Percentiles rank a stretch among this genome's conserved stretches.
These are phyloP conservation scores for Charanyca ferruginea DNA, from an alignment of 2,888 invertebrate species.

Conservation along the genomic window DNA sequence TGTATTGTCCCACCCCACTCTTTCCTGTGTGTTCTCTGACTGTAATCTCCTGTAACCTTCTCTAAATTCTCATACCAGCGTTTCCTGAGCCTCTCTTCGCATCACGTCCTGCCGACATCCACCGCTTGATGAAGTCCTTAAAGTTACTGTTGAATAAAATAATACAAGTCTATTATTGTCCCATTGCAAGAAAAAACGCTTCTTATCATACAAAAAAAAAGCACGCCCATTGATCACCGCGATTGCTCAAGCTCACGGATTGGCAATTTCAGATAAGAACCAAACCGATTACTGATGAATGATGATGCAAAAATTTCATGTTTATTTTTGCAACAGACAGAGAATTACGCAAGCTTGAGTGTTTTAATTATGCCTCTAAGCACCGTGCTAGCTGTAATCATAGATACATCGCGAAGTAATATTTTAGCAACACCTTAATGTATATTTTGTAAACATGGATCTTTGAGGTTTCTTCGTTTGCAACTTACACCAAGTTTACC, in stretches of 20 bases:
- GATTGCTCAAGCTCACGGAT: background rate
- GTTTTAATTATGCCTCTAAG: conserved; percentile 28
- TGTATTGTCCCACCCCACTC: too few relatives aligned
- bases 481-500: background rate
- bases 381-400: conserved; percentile 30
- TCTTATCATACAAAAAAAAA: background rate
- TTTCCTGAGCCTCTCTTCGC: too few relatives aligned
- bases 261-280: background rate
- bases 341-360: conserved; percentile 8
- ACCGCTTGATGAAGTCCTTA: too few relatives aligned
- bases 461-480: conserved; percentile 16
- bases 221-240: background rate
- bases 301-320: conserved; percentile 5
- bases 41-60: too few relatives aligned
- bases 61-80: too few relatives aligned
- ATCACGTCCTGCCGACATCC: too few relatives aligned
- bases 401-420: conserved; percentile 33
- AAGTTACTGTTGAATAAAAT: background rate
- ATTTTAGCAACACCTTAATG: conserved; percentile 19
- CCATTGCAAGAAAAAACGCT: background rate
- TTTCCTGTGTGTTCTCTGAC: too few relatives aligned
- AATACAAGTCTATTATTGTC: background rate
- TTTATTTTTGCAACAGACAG: conserved; percentile 2
- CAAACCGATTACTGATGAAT: conserved; percentile 5
- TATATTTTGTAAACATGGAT: background rate